These are phyloP conservation scores for Edolisoma coerulescens DNA, from an alignment of 2,113 vertebrate genomes.

Conservation along the genomic window DNA sequence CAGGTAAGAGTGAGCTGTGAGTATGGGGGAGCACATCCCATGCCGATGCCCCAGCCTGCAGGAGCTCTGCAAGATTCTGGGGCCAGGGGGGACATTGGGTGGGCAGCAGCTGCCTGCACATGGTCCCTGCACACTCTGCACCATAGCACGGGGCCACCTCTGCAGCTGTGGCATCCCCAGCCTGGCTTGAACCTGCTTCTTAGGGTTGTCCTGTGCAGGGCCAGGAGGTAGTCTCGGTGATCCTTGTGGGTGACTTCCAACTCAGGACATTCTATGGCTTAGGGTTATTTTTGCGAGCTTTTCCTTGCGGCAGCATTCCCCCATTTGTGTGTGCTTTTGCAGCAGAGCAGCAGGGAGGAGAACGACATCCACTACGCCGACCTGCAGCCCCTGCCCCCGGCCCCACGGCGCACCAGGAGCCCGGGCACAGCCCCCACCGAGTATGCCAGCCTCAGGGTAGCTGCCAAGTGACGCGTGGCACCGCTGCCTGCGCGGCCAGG, in stretches of 20 bases:
- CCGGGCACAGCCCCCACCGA: background rate
- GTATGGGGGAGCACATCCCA: background rate
- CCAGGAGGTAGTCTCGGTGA: accelerated
- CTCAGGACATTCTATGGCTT: background rate
- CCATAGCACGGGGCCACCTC: accelerated
- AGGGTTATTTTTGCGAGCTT: background rate
- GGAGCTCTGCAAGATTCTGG: background rate
- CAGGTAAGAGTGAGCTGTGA: background rate
- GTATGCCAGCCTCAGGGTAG: background rate
- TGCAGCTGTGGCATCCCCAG: background rate
- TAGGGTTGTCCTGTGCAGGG: background rate
- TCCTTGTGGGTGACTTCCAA: background rate
- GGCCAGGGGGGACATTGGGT: accelerated
- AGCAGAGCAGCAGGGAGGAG: background rate
- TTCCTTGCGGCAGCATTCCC: background rate
- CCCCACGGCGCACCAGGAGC: accelerated
- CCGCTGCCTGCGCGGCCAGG: accelerated
- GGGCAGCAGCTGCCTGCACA: background rate
- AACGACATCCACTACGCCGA: constrained; percentile 1
- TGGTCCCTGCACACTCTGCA: accelerated
- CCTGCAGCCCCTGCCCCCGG: background rate
- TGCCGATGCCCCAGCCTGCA: background rate
- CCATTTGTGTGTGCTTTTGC: background rate
- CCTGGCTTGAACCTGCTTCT: background rate
- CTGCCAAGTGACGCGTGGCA: background rate